Percentiles rank a stretch among this genome's conserved stretches.
Evolutionary conservation across 2,888 invertebrate species (phyloP).

Genomic region (Lasioglossum villosulum): DNA sequence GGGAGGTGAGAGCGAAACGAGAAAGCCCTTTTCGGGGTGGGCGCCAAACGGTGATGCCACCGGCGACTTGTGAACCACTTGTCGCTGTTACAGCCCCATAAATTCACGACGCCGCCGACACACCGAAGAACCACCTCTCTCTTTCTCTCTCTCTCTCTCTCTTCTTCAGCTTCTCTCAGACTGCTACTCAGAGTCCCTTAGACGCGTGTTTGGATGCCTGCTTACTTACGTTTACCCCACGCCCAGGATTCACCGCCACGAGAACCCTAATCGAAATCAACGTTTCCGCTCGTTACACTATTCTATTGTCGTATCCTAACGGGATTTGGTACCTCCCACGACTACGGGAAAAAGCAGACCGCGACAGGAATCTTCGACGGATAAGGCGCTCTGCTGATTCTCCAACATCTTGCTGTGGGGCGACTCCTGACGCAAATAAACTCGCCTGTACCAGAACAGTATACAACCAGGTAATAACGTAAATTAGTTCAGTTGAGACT

Average conservation of each 20-base stretch:
- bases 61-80: constrained; percentile 88
- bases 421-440: neutral
- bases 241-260: constrained; percentile 50
- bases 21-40: constrained; percentile 79
- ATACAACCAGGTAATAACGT: neutral
- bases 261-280: constrained; percentile 69
- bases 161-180: constrained; percentile 52
- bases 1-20: constrained; percentile 78
- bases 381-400: neutral
- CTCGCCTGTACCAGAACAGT: neutral
- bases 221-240: constrained; percentile 73
- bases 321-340: constrained; percentile 39
- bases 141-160: constrained; percentile 57
- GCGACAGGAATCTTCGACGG: neutral
- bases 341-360: constrained; percentile 21
- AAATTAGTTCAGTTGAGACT: neutral
- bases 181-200: constrained; percentile 67
- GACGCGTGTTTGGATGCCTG: constrained; percentile 76
- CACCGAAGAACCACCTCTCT: constrained; percentile 66
- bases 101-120: constrained; percentile 84
- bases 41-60: constrained; percentile 87
- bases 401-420: neutral
- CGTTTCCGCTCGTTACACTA: constrained; percentile 61
- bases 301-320: constrained; percentile 56
- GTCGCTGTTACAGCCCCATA: constrained; percentile 88